These are phyloP conservation scores for Apostichopus leukothele DNA, from an alignment of 53 echinoderm and acorn worm species.

Conservation along the genomic window DNA sequence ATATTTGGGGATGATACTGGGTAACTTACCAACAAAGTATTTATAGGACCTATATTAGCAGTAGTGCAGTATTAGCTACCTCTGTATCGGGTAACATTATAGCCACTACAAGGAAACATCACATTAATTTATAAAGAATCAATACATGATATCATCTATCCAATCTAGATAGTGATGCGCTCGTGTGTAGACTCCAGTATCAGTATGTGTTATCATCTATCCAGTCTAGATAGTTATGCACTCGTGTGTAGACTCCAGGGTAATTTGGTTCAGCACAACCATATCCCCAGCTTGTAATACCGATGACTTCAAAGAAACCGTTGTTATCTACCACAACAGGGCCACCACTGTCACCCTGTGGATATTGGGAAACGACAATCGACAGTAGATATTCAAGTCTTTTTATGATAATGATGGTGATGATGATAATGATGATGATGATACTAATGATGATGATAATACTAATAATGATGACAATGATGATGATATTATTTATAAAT, in stretches of 20 bases:
- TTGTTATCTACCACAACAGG: constrained; percentile 15
- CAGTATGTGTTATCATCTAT: not conserved
- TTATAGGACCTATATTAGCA: too few relatives aligned
- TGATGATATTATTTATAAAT: too few relatives aligned
- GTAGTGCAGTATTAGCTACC: too few relatives aligned
- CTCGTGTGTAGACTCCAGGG: constrained; percentile 3
- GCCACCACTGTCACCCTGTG: not conserved
- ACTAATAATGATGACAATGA: not conserved
- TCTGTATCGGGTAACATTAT: too few relatives aligned
- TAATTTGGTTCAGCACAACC: constrained; percentile 3
- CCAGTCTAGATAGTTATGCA: constrained; percentile 1
- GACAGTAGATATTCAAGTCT: not conserved
- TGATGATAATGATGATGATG: not conserved
- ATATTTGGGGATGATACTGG: too few relatives aligned
- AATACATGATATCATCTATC: not conserved
- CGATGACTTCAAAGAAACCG: not conserved
- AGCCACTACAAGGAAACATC: too few relatives aligned
- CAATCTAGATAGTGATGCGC: not conserved
- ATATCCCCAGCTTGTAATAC: constrained; percentile 14
- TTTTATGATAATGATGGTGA: not conserved
- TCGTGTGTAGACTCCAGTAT: not conserved
- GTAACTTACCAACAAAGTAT: too few relatives aligned
- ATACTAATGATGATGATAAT: not conserved
- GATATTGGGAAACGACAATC: not conserved
- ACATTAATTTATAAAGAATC: not conserved